These are phyloP conservation scores for Pocota personata DNA, from an alignment of 2,888 invertebrate species.

Conservation along the genomic window DNA sequence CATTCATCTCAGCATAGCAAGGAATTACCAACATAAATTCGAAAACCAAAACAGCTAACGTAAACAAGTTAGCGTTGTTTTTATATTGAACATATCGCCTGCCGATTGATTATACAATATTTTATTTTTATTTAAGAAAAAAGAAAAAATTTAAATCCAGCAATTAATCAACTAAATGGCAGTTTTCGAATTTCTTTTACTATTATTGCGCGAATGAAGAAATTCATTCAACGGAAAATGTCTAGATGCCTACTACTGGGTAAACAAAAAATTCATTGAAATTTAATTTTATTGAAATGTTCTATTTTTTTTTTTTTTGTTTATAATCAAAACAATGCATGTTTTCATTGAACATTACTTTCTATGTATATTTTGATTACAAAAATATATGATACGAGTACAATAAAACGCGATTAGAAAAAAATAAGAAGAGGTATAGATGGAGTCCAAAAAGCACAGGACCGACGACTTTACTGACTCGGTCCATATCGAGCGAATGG, in stretches of 20 bases:
- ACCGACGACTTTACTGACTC: no score
- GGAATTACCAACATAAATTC: background rate
- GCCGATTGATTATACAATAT: background rate
- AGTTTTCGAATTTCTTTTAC: background rate
- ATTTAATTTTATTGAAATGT: background rate
- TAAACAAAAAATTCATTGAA: background rate
- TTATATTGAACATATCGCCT: background rate
- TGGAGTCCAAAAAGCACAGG: no score
- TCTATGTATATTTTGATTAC: background rate
- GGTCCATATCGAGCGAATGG: no score
- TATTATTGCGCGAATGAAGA: background rate
- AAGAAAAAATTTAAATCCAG: background rate
- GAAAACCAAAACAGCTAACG: background rate
- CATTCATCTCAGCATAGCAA: background rate
- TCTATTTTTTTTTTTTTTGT: background rate
- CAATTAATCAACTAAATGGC: conserved; percentile 8
- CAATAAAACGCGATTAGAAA: no score
- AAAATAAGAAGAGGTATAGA: no score
- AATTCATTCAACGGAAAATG: background rate
- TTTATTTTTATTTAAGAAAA: background rate
- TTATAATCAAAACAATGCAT: background rate
- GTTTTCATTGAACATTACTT: background rate
- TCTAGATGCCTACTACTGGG: background rate
- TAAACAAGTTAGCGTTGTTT: background rate
- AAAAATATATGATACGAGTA: no score